These are phyloP conservation scores for Andrena cerasifolii DNA, from an alignment of 1,140 invertebrate species.

Conservation along the genomic window DNA sequence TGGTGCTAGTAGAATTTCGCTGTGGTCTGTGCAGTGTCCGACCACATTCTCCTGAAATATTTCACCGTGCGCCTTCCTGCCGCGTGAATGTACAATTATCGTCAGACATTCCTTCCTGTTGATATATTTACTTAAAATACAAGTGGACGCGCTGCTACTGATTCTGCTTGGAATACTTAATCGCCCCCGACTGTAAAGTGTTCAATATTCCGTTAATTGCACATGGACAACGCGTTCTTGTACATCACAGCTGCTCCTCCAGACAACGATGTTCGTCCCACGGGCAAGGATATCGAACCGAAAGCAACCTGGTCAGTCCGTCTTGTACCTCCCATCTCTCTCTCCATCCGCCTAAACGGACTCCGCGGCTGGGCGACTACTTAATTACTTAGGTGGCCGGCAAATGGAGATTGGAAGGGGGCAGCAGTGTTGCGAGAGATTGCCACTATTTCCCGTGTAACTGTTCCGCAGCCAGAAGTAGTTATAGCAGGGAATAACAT, in stretches of 20 bases:
- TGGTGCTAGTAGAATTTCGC: too few relatives aligned
- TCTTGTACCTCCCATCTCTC: conserved; percentile 2
- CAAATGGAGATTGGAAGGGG: conserved; percentile 45
- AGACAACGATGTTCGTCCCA: neutral
- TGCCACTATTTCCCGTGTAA: neutral
- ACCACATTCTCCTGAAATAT: too few relatives aligned
- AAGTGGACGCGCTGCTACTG: too few relatives aligned
- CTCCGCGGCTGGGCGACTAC: conserved; percentile 51
- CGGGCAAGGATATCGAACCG: neutral
- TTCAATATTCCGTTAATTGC: too few relatives aligned
- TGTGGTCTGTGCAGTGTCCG: too few relatives aligned
- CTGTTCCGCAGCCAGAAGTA: conserved; percentile 41
- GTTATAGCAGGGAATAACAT: conserved; percentile 23
- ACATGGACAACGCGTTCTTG: neutral
- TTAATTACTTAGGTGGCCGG: conserved; percentile 70
- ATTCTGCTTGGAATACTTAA: too few relatives aligned
- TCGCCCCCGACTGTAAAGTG: too few relatives aligned
- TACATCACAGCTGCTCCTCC: neutral
- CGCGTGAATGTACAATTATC: too few relatives aligned
- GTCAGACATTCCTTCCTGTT: too few relatives aligned
- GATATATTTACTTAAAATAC: too few relatives aligned
- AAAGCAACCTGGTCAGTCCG: neutral
- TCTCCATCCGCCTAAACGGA: neutral
- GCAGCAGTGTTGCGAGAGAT: neutral
- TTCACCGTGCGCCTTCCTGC: too few relatives aligned